Base-by-base conservation (phyloP, 2,113 vertebrate genomes). In the Brienomyrus brachyistius region DNA sequence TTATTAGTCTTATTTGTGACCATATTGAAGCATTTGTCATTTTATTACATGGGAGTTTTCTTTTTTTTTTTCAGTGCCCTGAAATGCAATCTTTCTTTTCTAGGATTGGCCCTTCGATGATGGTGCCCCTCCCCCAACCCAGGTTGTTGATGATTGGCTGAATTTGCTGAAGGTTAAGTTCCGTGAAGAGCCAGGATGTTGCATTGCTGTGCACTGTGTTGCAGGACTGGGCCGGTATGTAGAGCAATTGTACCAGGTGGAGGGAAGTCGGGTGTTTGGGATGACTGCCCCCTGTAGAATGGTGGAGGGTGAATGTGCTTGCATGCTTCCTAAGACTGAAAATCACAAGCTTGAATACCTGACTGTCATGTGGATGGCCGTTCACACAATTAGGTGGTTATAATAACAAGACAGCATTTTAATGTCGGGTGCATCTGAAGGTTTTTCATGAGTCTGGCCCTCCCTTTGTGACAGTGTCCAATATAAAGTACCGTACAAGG, bases 101-200 rank as follows among this genome's bases (percentile, higher is more conserved):
- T 35, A 99, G 98, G 98, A 99, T 94, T 99, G 98, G 98, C 98
- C 98, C 0, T 99, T 99, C 87, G 98, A 99, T 91, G 98, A 99
- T 84, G 98, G 98, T 80, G 98, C 98, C 0, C 97, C 98, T 21
- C 98, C 98, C 89, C 98, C 98, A 0, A 97, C 95, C 89, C 97
- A 99, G 94, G 98, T 99, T 51, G 98, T 99, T 93, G 98, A 99
- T 0, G 97, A 99, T 92, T 99, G 98, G 98, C 95, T 99, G 88
- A 99, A 97, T 92, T 96, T 99, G 89, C 92, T 99, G 91, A 99
- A 97, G 97, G 96, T 92, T 93, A 99, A 99, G 96, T 99, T 99
- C 77, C 97, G 97, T 82, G 98, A 99, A 90, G 96, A 99, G 91
- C 97, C 98, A 0, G 97, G 98, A 17, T 98, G 98, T 95, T 99